Evolutionary conservation across 2,113 vertebrate species (phyloP).

Genomic region (Rhinolophus ferrumequinum): DNA sequence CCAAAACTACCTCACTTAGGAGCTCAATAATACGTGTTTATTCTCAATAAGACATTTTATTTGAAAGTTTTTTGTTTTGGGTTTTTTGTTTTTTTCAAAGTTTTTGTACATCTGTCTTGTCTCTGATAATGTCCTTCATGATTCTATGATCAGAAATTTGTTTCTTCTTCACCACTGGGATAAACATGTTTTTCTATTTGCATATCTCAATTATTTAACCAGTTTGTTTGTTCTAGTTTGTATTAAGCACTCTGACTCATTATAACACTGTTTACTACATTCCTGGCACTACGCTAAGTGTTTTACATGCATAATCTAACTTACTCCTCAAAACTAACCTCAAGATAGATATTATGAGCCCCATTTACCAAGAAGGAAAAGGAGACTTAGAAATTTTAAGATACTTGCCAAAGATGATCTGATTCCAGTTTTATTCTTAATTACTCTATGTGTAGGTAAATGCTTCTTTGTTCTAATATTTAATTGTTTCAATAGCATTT

Average conservation of each 20-base stretch:
- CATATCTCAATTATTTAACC: conserved; percentile 55
- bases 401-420: neutral
- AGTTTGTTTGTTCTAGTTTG: conserved; percentile 45
- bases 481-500: neutral
- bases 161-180: neutral
- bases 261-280: neutral
- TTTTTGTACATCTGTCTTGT: neutral
- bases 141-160: neutral
- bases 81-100: neutral
- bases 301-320: neutral
- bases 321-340: neutral
- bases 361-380: neutral
- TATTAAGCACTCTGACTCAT: conserved; percentile 12
- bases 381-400: neutral
- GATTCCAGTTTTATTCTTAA: neutral
- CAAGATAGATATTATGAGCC: neutral
- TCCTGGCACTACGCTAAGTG: neutral
- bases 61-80: neutral
- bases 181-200: conserved; percentile 7
- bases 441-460: neutral
- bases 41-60: neutral
- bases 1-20: neutral
- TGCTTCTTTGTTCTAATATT: neutral
- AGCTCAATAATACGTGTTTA: neutral
- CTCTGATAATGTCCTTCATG: neutral